Conservation (phyloP, 2,797 vertebrate genomes). For the Gymnoscopelus microlampas region DNA sequence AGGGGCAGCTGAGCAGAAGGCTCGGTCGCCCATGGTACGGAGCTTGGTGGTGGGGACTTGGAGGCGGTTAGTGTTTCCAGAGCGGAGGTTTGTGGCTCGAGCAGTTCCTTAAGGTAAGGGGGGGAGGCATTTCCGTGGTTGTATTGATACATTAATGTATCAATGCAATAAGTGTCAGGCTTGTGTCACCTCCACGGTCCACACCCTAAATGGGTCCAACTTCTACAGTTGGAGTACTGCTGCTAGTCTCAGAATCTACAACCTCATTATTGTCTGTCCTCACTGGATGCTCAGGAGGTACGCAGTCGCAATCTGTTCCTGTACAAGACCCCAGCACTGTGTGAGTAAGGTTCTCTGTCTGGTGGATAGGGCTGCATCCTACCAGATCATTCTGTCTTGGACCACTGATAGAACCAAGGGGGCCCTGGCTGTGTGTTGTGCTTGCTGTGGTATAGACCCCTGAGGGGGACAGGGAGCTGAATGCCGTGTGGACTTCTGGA, state of each 20-base stretch:
- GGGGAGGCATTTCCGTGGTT: neutral
- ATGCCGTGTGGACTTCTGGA: conserved; percentile 63
- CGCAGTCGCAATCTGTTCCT: conserved; percentile 36
- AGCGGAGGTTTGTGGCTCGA: too few relatives aligned
- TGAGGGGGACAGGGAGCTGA: conserved; percentile 63
- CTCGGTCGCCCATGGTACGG: too few relatives aligned
- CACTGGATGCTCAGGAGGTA: conserved; percentile 34
- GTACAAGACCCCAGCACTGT: conserved; percentile 41
- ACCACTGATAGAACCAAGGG: conserved; percentile 38
- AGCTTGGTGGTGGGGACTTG: too few relatives aligned
- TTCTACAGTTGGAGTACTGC: conserved; percentile 27
- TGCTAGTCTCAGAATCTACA: conserved; percentile 20
- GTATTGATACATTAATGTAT: neutral
- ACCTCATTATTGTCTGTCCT: conserved; percentile 21
- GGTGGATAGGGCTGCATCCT: conserved; percentile 63
- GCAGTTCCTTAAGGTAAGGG: neutral
- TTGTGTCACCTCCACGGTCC: conserved; percentile 28
- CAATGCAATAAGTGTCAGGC: conserved; percentile 20
- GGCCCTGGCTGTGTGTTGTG: conserved; percentile 39
- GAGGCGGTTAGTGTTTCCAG: too few relatives aligned
- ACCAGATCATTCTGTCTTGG: conserved; percentile 66
- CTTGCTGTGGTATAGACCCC: conserved; percentile 46
- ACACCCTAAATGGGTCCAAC: conserved; percentile 43
- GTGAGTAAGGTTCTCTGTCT: conserved; percentile 38
- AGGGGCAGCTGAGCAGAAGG: too few relatives aligned